Evolutionary conservation across 2,888 invertebrate species (phyloP).

Genomic region (Sturmia bella): DNA sequence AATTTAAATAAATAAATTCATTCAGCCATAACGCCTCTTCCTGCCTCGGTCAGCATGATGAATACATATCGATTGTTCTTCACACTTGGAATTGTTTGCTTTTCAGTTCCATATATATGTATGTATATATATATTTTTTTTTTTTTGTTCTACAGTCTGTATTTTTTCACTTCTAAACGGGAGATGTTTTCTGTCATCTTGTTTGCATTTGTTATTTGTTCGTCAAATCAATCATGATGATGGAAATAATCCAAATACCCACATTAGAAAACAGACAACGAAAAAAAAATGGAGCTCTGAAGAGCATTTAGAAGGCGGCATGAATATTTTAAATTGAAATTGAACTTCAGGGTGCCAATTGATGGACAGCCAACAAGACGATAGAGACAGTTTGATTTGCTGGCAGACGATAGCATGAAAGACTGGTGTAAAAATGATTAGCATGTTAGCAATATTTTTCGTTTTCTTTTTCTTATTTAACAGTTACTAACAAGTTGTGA

Average conservation of each 20-base stretch:
- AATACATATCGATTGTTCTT: conserved; percentile 46
- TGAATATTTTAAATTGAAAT: neutral
- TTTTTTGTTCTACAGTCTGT: neutral
- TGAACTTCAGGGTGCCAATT: conserved; percentile 39
- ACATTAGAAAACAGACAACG: neutral
- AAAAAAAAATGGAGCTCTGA: neutral
- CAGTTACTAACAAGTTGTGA: neutral
- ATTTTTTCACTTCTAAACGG: conserved; percentile 9
- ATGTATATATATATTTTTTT: no score
- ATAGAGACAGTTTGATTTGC: conserved; percentile 57
- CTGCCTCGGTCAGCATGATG: conserved; percentile 14
- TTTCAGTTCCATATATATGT: no score
- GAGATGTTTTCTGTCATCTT: conserved; percentile 51
- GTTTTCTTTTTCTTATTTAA: neutral
- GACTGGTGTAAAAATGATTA: neutral
- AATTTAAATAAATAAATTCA: conserved; percentile 44
- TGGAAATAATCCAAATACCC: conserved; percentile 2
- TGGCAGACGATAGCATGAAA: neutral
- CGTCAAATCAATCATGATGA: conserved; percentile 55
- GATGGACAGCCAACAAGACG: conserved; percentile 36
- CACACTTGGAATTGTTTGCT: conserved; percentile 45
- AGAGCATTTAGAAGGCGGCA: neutral
- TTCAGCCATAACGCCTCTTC: conserved; percentile 14
- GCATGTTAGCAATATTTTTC: conserved; percentile 31
- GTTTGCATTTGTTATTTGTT: conserved; percentile 56